Base-by-base conservation (phyloP, 2,888 invertebrate genomes). In the Caradrina clavipalpis region DNA sequence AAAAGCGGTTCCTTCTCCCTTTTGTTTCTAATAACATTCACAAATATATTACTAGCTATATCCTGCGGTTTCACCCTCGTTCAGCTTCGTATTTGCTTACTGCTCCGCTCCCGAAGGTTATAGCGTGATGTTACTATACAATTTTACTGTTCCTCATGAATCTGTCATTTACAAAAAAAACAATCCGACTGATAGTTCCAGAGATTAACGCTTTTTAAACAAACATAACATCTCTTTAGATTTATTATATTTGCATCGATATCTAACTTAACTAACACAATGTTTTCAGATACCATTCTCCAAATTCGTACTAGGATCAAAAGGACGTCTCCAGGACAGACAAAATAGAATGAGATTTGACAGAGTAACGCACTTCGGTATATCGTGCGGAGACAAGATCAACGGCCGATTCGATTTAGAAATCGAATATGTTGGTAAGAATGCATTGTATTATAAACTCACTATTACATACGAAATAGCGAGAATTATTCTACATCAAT, bases 281-380 rank as follows among this genome's bases (percentile, higher is more conserved):
- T 81, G 42, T 76, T 97, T 97, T 53, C 96, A 98, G 98, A 98
- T 99, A 87, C 99, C 99, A 1, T 99, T 99, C 94, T 99, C 99
- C 13, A 99, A 99, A 92, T 99, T 99, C 89, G 97, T 98, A 80
- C 93, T 98, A 47, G 96, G 97, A 4, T 97, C 97, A 4, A 98
- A 98, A 94, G 99, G 99, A 3, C 96, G 98, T 26, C 91, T 99
- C 45, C 99, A 99, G 93, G 99, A 99, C 90, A 96, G 95, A 65
- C 99, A 99, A 90, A 90, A 83, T 26, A 93, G 97, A 4, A 92
- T 99, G 55, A 94, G 96, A 0, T 87, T 97, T 42, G 91, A 97
- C 80, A 95, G 90, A 83, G 94, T 99, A 0, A 97, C 97, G 0
- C 97, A 97, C 87, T 96, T 99, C 86, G 98, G 99, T 4, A 97